A percentile compares a stretch with the other conserved stretches of the same genome.
These are phyloP conservation scores for Albula glossodonta DNA, from an alignment of 2,113 vertebrate species.

Conservation along the genomic window DNA sequence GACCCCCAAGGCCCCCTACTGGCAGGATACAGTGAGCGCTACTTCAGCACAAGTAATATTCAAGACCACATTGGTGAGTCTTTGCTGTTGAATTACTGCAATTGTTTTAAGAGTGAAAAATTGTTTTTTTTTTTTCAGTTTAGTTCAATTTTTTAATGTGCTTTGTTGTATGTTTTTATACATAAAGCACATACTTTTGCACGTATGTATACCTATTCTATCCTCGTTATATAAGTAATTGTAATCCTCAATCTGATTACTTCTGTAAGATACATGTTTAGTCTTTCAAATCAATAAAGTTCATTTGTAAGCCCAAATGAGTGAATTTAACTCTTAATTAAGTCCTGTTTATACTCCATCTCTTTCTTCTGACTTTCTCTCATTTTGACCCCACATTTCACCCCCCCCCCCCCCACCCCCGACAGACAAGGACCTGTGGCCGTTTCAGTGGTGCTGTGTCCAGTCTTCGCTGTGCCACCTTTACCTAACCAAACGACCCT, in stretches of 20 bases:
- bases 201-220: too few species aligned
- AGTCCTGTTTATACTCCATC: neutral
- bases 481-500: conserved; percentile 70
- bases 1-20: conserved; percentile 69
- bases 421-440: conserved; percentile 72
- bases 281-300: neutral
- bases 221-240: too few species aligned
- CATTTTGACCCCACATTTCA: neutral
- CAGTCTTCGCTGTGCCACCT: conserved; percentile 68
- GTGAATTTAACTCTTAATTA: neutral
- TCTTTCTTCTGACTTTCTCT: neutral
- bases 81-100: neutral
- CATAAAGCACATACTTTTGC: too few species aligned
- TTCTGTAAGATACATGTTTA: neutral
- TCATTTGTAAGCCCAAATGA: neutral
- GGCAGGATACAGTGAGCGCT: conserved; percentile 72
- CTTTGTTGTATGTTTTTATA: neutral
- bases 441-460: conserved; percentile 78
- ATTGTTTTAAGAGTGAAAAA: neutral
- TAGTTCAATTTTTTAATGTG: too few species aligned
- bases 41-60: conserved; percentile 55
- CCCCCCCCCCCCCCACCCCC: conserved; percentile 25
- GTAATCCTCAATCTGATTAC: neutral
- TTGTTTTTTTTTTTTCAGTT: neutral
- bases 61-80: conserved; percentile 71